These are phyloP conservation scores for Drosophila helvetica DNA, from an alignment of 2,888 invertebrate genomes.

Conservation along the genomic window DNA sequence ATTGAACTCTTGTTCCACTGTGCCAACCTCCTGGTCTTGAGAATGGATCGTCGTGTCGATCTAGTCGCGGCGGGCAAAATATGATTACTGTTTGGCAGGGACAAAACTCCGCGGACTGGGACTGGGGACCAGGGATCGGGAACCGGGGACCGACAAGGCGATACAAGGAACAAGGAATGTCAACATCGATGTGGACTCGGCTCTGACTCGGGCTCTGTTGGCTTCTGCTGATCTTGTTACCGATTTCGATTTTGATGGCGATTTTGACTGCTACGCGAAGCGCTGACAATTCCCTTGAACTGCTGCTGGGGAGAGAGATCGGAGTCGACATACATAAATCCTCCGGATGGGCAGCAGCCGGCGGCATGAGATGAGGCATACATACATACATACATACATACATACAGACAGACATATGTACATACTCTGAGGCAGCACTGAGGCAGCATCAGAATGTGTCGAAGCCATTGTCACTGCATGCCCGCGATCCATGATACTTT, in stretches of 20 bases:
- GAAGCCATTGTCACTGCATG: constrained; percentile 81
- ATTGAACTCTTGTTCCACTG: constrained; percentile 24
- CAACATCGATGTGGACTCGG: constrained; percentile 42
- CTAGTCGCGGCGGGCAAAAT: constrained; percentile 51
- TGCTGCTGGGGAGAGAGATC: constrained; percentile 35
- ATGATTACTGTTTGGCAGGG: constrained; percentile 63
- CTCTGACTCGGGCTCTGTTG: constrained; percentile 7
- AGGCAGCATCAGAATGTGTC: constrained; percentile 50
- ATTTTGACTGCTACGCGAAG: constrained; percentile 78
- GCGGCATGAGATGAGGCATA: background rate
- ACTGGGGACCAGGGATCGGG: constrained; percentile 9
- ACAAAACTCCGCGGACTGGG: constrained; percentile 12
- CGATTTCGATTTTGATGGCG: constrained; percentile 80
- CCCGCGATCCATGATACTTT: constrained; percentile 73
- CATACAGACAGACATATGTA: background rate
- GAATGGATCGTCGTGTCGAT: constrained; percentile 11
- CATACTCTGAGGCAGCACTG: background rate
- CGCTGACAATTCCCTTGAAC: constrained; percentile 81
- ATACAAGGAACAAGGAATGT: constrained; percentile 51
- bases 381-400: background rate
- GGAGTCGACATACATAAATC: constrained; percentile 62
- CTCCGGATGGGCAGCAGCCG: constrained; percentile 39
- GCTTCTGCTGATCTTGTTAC: constrained; percentile 79
- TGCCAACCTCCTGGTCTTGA: constrained; percentile 4
- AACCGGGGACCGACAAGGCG: constrained; percentile 24